phyloP scores from a whole-genome alignment of 2,797 vertebrate species.

The Sphenopsis melanotis region DNA sequence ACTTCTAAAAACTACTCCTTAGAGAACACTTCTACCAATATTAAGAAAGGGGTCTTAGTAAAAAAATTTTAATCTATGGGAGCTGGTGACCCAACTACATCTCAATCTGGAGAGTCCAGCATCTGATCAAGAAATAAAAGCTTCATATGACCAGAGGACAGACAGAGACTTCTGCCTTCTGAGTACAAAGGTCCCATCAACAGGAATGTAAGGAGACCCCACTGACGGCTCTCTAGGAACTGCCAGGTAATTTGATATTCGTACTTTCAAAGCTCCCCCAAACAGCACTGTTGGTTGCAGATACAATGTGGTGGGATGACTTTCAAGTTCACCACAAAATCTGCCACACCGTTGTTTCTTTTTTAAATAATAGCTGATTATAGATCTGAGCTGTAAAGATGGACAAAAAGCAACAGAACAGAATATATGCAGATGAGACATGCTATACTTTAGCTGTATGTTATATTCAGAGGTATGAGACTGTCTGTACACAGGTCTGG shows the following conservation, averaged over 20 bases:
- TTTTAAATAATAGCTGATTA: neutral
- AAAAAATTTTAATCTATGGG: neutral
- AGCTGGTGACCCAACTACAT: neutral
- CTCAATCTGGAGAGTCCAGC: neutral
- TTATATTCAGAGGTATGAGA: neutral
- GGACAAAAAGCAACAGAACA: neutral
- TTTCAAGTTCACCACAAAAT: neutral
- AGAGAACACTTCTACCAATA: constrained; percentile 1
- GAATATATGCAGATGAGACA: neutral
- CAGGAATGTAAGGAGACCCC: neutral
- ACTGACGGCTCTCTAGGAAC: neutral
- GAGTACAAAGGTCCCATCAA: neutral
- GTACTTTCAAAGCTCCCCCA: neutral
- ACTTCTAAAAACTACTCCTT: neutral
- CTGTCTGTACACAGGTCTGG: neutral
- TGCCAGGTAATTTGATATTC: neutral
- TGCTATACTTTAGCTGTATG: neutral
- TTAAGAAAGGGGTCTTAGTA: neutral
- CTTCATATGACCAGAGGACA: neutral
- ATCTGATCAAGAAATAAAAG: neutral
- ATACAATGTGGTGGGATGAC: neutral
- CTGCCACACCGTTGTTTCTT: neutral
- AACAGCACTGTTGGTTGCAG: neutral
- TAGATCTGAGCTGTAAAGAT: neutral
- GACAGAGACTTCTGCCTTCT: neutral